Conservation (phyloP, 2,113 vertebrate genomes). For the Chitala chitala region DNA sequence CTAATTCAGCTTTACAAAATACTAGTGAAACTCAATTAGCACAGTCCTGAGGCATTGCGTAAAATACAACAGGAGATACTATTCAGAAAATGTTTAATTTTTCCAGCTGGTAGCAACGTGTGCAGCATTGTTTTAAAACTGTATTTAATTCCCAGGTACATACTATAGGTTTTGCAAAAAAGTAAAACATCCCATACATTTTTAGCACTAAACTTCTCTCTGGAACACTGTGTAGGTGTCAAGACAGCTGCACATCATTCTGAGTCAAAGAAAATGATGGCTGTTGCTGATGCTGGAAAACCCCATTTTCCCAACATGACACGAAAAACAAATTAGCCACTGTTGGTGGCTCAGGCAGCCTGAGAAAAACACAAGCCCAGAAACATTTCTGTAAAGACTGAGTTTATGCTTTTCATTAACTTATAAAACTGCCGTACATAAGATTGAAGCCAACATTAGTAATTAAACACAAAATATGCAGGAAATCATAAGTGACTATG, state of each 20-base stretch:
- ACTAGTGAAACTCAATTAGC: too few relatives aligned
- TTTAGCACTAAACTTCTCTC: neutral
- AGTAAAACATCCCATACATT: neutral
- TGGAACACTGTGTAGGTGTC: conserved; percentile 4
- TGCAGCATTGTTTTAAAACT: neutral
- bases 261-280: conserved; percentile 1
- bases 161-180: neutral
- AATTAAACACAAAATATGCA: too few relatives aligned
- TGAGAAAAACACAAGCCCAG: too few relatives aligned
- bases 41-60: too few relatives aligned
- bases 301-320: neutral
- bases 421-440: too few relatives aligned
- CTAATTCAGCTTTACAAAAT: too few relatives aligned
- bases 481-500: too few relatives aligned
- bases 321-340: too few relatives aligned
- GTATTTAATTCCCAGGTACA: neutral
- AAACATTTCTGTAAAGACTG: too few relatives aligned
- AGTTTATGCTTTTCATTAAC: too few relatives aligned
- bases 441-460: too few relatives aligned
- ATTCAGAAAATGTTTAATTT: neutral
- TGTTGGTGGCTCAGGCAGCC: too few relatives aligned
- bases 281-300: neutral
- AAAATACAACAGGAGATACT: neutral
- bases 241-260: neutral
- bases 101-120: neutral